Evolutionary conservation across 2,113 vertebrate species (phyloP).

Genomic region (Phodopus roborovskii): DNA sequence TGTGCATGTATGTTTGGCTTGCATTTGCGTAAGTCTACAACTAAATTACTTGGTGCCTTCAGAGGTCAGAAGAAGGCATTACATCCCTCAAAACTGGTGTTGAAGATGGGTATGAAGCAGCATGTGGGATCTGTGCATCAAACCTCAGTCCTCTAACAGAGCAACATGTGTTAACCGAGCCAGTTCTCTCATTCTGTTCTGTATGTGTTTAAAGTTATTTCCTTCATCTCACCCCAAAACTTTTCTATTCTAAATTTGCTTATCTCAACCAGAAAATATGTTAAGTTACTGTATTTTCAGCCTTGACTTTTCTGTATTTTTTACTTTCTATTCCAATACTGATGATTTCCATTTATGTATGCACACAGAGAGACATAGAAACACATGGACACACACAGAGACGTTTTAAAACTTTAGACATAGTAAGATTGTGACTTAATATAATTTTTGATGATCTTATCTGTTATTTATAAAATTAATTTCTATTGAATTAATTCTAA

Average conservation of each 20-base stretch:
- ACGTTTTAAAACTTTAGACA: background rate
- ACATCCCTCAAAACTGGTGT: background rate
- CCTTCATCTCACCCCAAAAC: background rate
- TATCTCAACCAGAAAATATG: background rate
- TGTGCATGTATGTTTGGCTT: background rate
- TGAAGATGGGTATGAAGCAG: background rate
- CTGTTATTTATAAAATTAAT: background rate
- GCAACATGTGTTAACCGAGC: background rate
- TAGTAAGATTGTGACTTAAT: background rate
- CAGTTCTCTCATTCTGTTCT: background rate
- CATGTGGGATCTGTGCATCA: background rate
- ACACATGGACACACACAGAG: background rate
- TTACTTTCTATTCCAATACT: background rate
- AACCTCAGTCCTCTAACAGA: background rate
- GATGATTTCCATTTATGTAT: background rate
- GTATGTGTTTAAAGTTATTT: background rate
- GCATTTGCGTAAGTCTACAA: background rate
- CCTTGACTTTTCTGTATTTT: background rate
- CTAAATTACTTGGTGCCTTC: background rate
- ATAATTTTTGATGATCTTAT: background rate
- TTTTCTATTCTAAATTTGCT: background rate
- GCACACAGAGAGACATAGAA: background rate
- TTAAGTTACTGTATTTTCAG: background rate
- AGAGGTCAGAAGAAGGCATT: background rate
- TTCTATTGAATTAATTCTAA: background rate